A percentile compares a stretch with the other conserved stretches of the same genome.
Evolutionary conservation across 2,797 vertebrate genomes (phyloP).

Genomic region (Molossus molossus): DNA sequence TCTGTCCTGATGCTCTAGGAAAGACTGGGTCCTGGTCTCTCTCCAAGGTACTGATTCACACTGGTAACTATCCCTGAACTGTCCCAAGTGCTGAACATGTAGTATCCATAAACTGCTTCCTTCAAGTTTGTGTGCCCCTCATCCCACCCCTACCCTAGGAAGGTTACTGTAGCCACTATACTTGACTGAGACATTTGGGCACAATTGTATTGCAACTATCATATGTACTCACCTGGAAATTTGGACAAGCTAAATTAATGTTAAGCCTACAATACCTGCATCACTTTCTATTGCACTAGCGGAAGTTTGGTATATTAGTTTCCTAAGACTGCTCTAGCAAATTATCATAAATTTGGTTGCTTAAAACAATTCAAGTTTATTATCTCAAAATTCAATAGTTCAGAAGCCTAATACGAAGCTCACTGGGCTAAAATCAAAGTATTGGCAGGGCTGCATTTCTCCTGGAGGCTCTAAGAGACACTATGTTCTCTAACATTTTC

Average conservation of each 20-base stretch:
- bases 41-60: constrained; percentile 85
- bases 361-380: neutral
- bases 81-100: constrained; percentile 80
- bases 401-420: neutral
- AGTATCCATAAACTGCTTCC: neutral
- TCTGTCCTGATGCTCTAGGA: neutral
- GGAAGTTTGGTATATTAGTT: neutral
- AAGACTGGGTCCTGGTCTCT: constrained; percentile 42
- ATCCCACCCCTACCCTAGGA: neutral
- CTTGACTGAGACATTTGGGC: neutral
- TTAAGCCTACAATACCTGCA: fast-evolving
- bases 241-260: neutral
- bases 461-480: neutral
- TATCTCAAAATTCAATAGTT: neutral
- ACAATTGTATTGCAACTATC: neutral
- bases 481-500: neutral
- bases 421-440: neutral
- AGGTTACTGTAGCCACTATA: neutral
- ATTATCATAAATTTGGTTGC: neutral
- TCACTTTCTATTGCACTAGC: neutral
- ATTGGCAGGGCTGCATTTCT: neutral
- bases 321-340: neutral
- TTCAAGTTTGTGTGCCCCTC: neutral
- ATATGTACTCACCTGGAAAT: neutral
- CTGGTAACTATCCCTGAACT: neutral